Conservation (phyloP, 2,113 vertebrate species). For the Sceloporus undulatus region DNA sequence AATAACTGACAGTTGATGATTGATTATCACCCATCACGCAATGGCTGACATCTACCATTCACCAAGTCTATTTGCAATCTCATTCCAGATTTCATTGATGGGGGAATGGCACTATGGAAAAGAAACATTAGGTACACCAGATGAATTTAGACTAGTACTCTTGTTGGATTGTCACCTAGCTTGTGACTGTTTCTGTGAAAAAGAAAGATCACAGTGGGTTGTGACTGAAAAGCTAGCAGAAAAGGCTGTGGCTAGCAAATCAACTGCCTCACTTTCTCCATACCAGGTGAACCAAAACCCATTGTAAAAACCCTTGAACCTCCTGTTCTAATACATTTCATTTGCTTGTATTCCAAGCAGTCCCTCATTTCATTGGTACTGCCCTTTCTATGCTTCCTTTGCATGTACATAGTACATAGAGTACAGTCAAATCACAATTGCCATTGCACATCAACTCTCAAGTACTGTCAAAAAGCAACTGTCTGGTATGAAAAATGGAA, state of each 20-base stretch:
- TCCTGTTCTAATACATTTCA: background rate
- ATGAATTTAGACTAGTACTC: slow-evolving; percentile 4
- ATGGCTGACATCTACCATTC: slow-evolving; percentile 86
- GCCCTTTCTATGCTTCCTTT: background rate
- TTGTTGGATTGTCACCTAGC: background rate
- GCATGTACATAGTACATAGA: background rate
- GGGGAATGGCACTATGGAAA: slow-evolving; percentile 64
- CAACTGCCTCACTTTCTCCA: background rate
- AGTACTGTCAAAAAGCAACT: background rate
- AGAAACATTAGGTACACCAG: slow-evolving; percentile 67
- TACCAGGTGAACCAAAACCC: background rate
- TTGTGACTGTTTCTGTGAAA: background rate
- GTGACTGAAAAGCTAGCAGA: too few species aligned
- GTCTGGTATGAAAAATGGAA: background rate
- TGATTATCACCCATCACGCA: slow-evolving; percentile 90
- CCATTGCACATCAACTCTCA: background rate
- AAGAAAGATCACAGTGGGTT: background rate
- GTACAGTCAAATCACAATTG: background rate
- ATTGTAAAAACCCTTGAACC: background rate
- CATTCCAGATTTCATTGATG: slow-evolving; percentile 77
- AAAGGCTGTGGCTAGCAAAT: background rate
- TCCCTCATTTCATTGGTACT: background rate
- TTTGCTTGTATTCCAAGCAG: background rate
- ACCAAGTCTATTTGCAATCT: slow-evolving; percentile 71
- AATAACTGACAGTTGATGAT: slow-evolving; percentile 90